These are phyloP conservation scores for Plecturocebus donacophilus DNA, from an alignment of 2,113 vertebrate genomes.

Conservation along the genomic window DNA sequence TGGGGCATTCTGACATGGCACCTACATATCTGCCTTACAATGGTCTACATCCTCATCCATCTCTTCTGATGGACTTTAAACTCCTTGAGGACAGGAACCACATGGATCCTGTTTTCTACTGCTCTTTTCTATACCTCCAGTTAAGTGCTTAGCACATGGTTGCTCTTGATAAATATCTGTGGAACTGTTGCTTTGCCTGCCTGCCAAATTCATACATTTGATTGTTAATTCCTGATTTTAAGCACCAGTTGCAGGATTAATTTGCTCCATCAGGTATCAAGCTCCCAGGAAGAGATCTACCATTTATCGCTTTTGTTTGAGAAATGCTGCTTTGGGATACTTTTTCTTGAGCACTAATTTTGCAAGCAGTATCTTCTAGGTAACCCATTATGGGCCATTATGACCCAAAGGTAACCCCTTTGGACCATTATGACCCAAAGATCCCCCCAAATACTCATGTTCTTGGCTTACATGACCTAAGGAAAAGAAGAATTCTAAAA, in stretches of 20 bases:
- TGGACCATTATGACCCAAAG: too few relatives aligned
- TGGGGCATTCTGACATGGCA: background rate
- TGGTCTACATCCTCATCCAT: background rate
- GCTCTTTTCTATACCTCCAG: background rate
- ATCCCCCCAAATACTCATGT: background rate
- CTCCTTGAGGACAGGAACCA: background rate
- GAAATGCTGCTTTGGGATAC: background rate
- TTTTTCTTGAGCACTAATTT: background rate
- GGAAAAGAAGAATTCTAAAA: background rate
- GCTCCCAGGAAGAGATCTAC: background rate
- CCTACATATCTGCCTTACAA: background rate
- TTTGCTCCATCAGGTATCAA: background rate
- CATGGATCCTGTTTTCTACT: background rate
- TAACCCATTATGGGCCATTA: background rate
- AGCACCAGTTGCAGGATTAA: background rate
- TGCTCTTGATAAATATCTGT: background rate
- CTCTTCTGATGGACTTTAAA: background rate
- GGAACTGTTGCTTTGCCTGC: background rate
- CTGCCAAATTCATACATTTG: background rate
- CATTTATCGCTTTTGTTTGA: background rate
- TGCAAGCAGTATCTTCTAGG: background rate
- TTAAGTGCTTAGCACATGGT: background rate
- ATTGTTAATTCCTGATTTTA: background rate
- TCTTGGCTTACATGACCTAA: background rate
- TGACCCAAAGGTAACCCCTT: too few relatives aligned